A percentile compares a stretch with the other conserved stretches of the same genome.
phyloP scores from a whole-genome alignment of 2,113 vertebrate species.

The Poecilia latipinna region DNA sequence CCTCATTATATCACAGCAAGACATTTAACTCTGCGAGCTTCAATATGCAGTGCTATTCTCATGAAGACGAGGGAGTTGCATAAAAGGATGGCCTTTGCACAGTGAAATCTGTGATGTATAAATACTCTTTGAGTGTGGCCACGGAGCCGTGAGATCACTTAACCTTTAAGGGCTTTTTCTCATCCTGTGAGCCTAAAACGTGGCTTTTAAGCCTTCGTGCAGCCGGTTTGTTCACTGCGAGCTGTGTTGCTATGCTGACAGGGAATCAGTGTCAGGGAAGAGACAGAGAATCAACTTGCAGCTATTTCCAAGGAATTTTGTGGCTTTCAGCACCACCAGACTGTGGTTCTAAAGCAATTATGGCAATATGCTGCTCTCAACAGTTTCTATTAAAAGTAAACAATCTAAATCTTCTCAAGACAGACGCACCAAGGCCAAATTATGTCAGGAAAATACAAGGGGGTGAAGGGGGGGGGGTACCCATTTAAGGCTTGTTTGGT shows the following conservation, averaged over 20 bases:
- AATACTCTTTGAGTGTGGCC: conserved; percentile 35
- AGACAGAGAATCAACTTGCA: neutral
- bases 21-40: conserved; percentile 9
- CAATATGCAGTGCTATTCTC: neutral
- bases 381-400: neutral
- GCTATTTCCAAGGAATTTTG: neutral
- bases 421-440: conserved; percentile 10
- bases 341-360: conserved; percentile 7
- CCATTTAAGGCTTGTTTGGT: neutral
- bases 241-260: conserved; percentile 8
- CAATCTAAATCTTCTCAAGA: neutral
- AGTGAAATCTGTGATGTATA: conserved; percentile 26
- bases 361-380: neutral
- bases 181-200: conserved; percentile 27
- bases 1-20: neutral
- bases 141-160: conserved; percentile 48
- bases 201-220: conserved; percentile 35
- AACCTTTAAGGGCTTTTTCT: conserved; percentile 55
- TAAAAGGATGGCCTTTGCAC: conserved; percentile 16
- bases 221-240: neutral
- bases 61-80: conserved; percentile 10
- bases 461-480: too few species aligned
- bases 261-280: neutral
- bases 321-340: neutral
- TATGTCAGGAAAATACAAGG: neutral